Conservation (phyloP, 2,888 invertebrate species). For the Zygaena filipendulae region DNA sequence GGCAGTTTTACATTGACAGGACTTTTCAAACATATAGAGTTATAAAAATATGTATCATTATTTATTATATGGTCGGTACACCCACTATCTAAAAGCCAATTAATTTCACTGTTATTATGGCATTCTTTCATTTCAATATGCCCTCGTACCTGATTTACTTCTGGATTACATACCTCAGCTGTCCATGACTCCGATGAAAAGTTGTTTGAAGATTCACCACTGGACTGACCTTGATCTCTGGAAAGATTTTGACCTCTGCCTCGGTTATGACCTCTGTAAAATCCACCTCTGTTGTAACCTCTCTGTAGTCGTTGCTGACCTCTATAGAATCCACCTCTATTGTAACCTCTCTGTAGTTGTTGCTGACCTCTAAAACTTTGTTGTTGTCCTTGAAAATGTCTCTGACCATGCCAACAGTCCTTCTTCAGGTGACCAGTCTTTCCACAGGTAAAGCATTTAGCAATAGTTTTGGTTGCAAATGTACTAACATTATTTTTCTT, state of each 20-base stretch:
- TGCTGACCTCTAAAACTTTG: constrained; percentile 7
- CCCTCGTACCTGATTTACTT: constrained; percentile 8
- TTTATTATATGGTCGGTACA: constrained; percentile 12
- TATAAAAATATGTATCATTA: constrained; percentile 1
- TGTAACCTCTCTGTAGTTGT: too few relatives aligned
- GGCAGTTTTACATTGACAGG: constrained; percentile 9
- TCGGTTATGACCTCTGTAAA: constrained; percentile 9
- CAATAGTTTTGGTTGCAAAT: constrained; percentile 13
- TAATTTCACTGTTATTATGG: background rate
- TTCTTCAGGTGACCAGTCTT: constrained; percentile 19
- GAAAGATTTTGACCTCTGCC: constrained; percentile 15
- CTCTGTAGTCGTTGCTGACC: too few relatives aligned
- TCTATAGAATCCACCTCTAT: too few relatives aligned
- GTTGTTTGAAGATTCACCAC: constrained; percentile 14
- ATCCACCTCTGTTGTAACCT: constrained; percentile 10
- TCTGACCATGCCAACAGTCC: constrained; percentile 14
- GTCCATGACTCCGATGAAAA: constrained; percentile 16
- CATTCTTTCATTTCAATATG: constrained; percentile 3
- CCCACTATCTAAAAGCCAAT: constrained; percentile 7
- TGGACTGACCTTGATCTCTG: too few relatives aligned
- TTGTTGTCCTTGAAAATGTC: constrained; percentile 14
- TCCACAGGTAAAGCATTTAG: constrained; percentile 18
- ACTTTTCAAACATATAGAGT: constrained; percentile 5
- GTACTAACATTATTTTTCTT: too few relatives aligned
- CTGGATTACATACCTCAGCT: too few relatives aligned